Percentiles rank a stretch among this genome's conserved stretches.
phyloP scores from a whole-genome alignment of 2,888 invertebrate genomes.

The Ophion ellenae region DNA sequence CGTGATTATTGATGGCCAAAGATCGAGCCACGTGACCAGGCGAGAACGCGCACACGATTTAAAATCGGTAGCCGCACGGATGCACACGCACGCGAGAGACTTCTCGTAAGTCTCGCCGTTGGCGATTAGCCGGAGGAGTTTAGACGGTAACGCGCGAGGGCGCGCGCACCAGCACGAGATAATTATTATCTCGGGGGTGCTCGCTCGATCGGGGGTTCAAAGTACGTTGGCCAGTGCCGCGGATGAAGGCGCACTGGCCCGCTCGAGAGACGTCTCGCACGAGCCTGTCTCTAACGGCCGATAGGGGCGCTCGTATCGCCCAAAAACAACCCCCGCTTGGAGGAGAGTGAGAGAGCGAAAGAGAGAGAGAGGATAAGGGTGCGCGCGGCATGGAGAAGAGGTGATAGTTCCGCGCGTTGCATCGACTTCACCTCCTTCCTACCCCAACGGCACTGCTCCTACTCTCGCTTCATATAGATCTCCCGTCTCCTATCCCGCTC shows the following conservation, averaged over 20 bases:
- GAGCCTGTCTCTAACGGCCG: conserved; percentile 66
- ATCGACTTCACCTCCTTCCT: conserved; percentile 48
- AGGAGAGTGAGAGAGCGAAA: conserved; percentile 56
- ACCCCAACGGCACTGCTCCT: conserved; percentile 36
- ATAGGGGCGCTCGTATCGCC: conserved; percentile 74
- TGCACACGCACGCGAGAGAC: conserved; percentile 25
- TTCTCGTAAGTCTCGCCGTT: neutral
- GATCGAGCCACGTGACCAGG: conserved; percentile 38
- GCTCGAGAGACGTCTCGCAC: conserved; percentile 63
- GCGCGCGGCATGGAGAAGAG: conserved; percentile 43
- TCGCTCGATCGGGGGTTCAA: conserved; percentile 42
- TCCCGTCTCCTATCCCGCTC: conserved; percentile 1
- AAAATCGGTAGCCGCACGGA: neutral
- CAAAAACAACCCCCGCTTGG: conserved; percentile 75
- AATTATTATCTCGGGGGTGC: conserved; percentile 32
- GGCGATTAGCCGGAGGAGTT: neutral
- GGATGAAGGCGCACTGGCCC: conserved; percentile 81
- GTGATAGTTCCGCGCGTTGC: conserved; percentile 55
- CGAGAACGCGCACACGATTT: conserved; percentile 11
- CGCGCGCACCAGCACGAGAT: conserved; percentile 28
- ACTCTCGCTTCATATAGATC: conserved; percentile 49
- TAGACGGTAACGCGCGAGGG: neutral
- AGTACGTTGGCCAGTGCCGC: conserved; percentile 75
- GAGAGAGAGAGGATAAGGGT: conserved; percentile 47
- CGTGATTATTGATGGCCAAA: conserved; percentile 7